These are phyloP conservation scores for Drosophila albomicans DNA, from an alignment of 1,140 invertebrate genomes.

Conservation along the genomic window DNA sequence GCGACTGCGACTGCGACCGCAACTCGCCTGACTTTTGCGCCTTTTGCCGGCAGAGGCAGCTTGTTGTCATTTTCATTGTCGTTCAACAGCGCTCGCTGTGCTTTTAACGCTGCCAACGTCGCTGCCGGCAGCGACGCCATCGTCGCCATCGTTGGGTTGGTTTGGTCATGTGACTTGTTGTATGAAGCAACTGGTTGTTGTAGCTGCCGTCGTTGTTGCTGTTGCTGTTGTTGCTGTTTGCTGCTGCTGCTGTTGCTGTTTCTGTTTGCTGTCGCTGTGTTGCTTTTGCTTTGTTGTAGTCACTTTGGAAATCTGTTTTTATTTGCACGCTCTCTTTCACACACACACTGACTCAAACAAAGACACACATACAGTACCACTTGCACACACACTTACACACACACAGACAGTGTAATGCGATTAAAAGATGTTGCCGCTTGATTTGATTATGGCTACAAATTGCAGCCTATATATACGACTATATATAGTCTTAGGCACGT, in stretches of 20 bases:
- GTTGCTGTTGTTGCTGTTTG: constrained; percentile 39
- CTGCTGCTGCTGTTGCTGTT: constrained; percentile 24
- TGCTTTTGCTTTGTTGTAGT: constrained; percentile 57
- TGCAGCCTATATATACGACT: constrained; percentile 28
- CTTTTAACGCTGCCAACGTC: constrained; percentile 34
- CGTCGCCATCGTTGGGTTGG: constrained; percentile 64
- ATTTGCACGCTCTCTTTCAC: constrained; percentile 80
- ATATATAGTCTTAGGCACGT: constrained; percentile 5
- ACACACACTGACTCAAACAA: constrained; percentile 29
- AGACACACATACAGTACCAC: not conserved
- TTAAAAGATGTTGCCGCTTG: constrained; percentile 64
- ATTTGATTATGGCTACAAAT: constrained; percentile 64
- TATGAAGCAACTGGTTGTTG: constrained; percentile 80
- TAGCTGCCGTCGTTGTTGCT: constrained; percentile 44
- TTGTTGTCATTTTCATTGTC: constrained; percentile 29
- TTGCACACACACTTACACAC: constrained; percentile 16
- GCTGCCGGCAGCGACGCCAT: constrained; percentile 43
- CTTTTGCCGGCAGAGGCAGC: constrained; percentile 18
- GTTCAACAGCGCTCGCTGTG: constrained; percentile 27
- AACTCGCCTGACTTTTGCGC: constrained; percentile 22
- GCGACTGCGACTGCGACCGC: not conserved
- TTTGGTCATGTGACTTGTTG: constrained; percentile 82
- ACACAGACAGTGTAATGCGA: constrained; percentile 64
- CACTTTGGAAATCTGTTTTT: constrained; percentile 82
- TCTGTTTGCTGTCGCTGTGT: constrained; percentile 33